phyloP scores from a whole-genome alignment of 2,113 vertebrate species.

The Pseudorectes ferrugineus region DNA sequence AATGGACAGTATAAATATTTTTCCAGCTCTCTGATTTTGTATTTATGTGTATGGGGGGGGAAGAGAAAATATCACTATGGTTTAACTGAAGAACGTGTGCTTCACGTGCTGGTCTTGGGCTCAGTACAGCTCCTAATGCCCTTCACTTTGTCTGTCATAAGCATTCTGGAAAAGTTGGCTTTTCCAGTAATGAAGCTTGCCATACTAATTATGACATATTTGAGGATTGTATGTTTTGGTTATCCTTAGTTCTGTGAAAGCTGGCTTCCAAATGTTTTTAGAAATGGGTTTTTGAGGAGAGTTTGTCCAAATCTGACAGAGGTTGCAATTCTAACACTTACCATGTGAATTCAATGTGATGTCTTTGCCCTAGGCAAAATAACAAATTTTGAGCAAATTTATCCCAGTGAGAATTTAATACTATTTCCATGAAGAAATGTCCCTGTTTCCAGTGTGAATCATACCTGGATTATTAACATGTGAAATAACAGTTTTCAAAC shows the following conservation, averaged over 20 bases:
- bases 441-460: background rate
- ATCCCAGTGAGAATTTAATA: background rate
- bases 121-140: background rate
- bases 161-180: background rate
- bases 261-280: background rate
- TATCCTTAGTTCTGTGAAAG: background rate
- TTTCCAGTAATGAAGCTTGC: background rate
- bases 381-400: conserved; percentile 10
- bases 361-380: background rate
- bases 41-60: rapidly evolving
- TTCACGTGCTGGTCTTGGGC: rapidly evolving
- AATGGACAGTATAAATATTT: background rate
- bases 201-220: background rate
- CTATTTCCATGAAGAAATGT: background rate
- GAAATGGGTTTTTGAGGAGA: background rate
- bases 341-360: background rate
- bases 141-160: background rate
- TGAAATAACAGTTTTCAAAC: background rate
- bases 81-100: background rate
- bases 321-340: background rate
- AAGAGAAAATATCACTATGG: background rate
- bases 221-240: background rate
- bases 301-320: background rate
- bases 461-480: background rate
- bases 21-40: background rate